Evolutionary conservation across 2,113 vertebrate species (phyloP).

Genomic region (Prochilodus magdalenae): DNA sequence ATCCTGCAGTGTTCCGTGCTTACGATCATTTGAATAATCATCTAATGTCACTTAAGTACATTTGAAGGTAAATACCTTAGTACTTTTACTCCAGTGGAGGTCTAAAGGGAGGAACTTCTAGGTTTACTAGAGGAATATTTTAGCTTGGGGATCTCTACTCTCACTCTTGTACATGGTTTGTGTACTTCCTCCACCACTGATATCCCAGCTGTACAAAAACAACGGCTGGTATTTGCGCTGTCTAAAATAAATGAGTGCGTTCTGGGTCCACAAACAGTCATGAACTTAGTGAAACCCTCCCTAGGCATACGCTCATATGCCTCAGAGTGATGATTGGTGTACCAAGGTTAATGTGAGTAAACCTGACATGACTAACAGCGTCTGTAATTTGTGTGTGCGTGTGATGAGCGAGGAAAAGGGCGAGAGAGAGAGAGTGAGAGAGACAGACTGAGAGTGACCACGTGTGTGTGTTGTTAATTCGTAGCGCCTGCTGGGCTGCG

Average conservation of each 20-base stretch:
- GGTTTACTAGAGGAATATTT: too few relatives aligned
- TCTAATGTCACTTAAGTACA: too few relatives aligned
- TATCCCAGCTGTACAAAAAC: background rate
- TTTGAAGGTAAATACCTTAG: too few relatives aligned
- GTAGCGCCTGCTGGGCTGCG: background rate
- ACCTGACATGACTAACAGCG: constrained; percentile 3
- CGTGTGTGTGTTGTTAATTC: too few relatives aligned
- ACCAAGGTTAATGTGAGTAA: constrained; percentile 21
- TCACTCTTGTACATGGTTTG: too few relatives aligned
- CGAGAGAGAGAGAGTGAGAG: background rate
- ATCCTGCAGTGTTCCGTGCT: too few relatives aligned
- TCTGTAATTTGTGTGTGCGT: constrained; percentile 21
- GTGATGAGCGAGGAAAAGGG: background rate
- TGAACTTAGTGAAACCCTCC: constrained; percentile 16
- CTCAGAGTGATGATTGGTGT: constrained; percentile 25
- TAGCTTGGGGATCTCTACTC: too few relatives aligned
- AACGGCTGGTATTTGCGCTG: background rate
- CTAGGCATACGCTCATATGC: constrained; percentile 7
- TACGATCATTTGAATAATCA: too few relatives aligned
- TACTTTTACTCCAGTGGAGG: too few relatives aligned
- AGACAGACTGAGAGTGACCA: background rate
- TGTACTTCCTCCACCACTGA: too few relatives aligned
- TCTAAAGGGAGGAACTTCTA: too few relatives aligned
- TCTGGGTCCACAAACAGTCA: constrained; percentile 15
- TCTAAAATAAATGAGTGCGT: constrained; percentile 10